phyloP scores from a whole-genome alignment of 2,888 invertebrate species.

The Stratiomys singularior region DNA sequence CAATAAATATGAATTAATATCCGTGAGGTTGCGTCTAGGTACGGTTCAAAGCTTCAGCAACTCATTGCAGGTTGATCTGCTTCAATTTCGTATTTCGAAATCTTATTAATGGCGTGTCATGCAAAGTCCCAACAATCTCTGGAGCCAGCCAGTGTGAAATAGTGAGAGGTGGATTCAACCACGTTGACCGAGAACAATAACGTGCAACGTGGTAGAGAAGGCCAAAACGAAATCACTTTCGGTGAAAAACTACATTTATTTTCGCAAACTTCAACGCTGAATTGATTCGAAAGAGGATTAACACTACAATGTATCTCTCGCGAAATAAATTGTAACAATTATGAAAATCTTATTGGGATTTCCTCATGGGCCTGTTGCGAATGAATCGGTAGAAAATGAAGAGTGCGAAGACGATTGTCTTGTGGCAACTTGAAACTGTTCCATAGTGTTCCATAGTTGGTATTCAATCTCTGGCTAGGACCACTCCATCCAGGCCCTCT shows the following conservation, averaged over 20 bases:
- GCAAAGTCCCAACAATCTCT: not conserved
- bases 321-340: not conserved
- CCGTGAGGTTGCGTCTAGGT: slow-evolving; percentile 24
- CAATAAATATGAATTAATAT: slow-evolving; percentile 29
- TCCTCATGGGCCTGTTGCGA: slow-evolving; percentile 10
- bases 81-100: slow-evolving; percentile 27
- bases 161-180: too few relatives aligned
- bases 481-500: slow-evolving; percentile 10
- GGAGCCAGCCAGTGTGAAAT: too few relatives aligned
- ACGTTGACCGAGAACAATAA: too few relatives aligned
- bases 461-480: not conserved
- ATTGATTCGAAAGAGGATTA: too few relatives aligned
- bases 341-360: not conserved
- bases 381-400: slow-evolving; percentile 20
- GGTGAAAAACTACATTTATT: too few relatives aligned
- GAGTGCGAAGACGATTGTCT: slow-evolving; percentile 29
- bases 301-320: too few relatives aligned
- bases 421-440: not conserved
- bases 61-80: slow-evolving; percentile 35
- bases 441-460: not conserved
- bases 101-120: not conserved
- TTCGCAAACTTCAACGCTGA: too few relatives aligned
- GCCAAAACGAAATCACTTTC: too few relatives aligned
- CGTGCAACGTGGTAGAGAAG: too few relatives aligned
- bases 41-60: not conserved